Base-by-base conservation (phyloP, 2,113 vertebrate genomes). In the Pipra filicauda region DNA sequence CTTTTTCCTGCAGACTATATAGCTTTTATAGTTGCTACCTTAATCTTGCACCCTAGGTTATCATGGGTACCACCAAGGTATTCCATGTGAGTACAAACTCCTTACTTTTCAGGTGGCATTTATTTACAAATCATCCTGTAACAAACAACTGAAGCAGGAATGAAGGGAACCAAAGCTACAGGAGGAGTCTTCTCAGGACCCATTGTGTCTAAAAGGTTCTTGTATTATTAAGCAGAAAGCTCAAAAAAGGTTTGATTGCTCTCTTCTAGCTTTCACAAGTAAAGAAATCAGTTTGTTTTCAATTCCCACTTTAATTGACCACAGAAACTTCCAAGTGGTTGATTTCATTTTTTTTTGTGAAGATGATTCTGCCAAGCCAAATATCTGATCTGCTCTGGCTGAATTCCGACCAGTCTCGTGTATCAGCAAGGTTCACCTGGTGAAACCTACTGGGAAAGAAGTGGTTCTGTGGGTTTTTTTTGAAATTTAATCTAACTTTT, bases 371-470 rank as follows among this genome's bases (percentile, higher is more conserved):
- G 41, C 58, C 71, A 91, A 85, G 43, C 8, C 64, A 86, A 92
- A 90, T 35, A 54, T 23, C 59, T 84, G 18, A 54, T 48, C 41
- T 43, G 37, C 65, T 72, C 66, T 64, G 73, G 37, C 31, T 88
- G 67, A 76, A 79, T 27, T 81, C 58, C 0, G 0, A 51, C 5
- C 52, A 43, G 8, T 22, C 70, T 71, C 7, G 2, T 15, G 4
- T 49, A 58, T 46, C 41, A 72, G 57, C n/a, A 76, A 76, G 18
- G 20, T 59, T 65, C 59, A 91, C 61, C 85, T 67, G 51, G 31
- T 12, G 30, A 89, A 72, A 22, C 31, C 37, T 93, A 48, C 78
- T 44, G 44, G 18, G 14, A 91, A 52, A 91, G 24, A 91, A 31
- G 41, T 35, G 64, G 30, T 10, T 76, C 69, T 55, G 48, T 61